Evolutionary conservation across 2,797 vertebrate genomes (phyloP), one percentile per base, ranked within the genome.

Genomic region (Hypotaenidia okinawae): DNA sequence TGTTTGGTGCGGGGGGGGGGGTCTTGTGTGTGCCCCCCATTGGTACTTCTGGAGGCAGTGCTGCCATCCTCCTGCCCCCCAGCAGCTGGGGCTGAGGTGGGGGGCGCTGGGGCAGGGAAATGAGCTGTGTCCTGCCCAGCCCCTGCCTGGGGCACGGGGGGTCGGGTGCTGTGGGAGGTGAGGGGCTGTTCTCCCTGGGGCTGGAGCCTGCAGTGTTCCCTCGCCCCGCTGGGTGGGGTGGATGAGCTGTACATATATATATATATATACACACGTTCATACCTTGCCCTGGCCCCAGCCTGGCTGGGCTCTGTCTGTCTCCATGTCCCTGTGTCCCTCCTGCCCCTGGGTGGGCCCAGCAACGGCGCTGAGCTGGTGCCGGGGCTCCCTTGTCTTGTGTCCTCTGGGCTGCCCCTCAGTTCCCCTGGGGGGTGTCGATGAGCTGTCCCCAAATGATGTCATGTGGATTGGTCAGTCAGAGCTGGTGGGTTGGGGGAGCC

Each of bases 191-290:
- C 22, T 37, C 37, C n/a, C n/a, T n/a, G n/a, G 54, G 67, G 78
- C 15, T 8, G 45, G 37, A 76, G 74, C 4, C 66, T 78, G 76
- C 94, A 66, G 45, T 86, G 43, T 86, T 43, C 64, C 89, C 84
- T 84, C 5, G 37, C 30, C 72, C 75, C 57, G 5, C 4, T 73
- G 85, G 77, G 33, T 69, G 91, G 84, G 51, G 25, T 51, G 68
- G 52, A 68, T 54, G 90, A 91, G 86, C 89, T 97, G 97, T 97
- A 97, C 91, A 97, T 96, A 90, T 13, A 78, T 54, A 54, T 85
- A 82, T 89, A 77, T 64, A 70, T 73, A 74, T 85, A 82, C 76
- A 94, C 72, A 93, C 37, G 9, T 81, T 70, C 85, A 79, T 80
- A 93, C 73, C 84, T 91, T 76, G 87, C 47, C 6, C 16, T 75